phyloP scores from a whole-genome alignment of 23 tunicate species.

The Trididemnum miniatum region DNA sequence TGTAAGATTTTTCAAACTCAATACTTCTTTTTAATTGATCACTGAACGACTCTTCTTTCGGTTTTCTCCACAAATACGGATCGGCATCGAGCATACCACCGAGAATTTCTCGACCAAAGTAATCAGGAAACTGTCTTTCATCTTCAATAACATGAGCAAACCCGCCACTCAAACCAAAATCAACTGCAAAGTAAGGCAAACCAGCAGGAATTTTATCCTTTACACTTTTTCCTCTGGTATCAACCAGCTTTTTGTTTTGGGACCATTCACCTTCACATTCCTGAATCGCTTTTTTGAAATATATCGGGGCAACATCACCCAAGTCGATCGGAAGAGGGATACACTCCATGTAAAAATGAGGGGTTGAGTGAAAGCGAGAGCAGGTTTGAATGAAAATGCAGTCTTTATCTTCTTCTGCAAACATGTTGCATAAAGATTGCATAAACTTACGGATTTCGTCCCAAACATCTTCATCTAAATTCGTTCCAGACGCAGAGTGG shows the following conservation, averaged over 20 bases:
- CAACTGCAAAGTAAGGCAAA: conserved; percentile 87
- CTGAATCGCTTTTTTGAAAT: conserved; percentile 95
- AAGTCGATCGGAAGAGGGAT: conserved; percentile 76
- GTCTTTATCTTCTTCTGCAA: conserved; percentile 46
- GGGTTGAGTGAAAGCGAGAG: conserved; percentile 38
- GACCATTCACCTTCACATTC: conserved; percentile 93
- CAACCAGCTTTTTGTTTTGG: conserved; percentile 80
- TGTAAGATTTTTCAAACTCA: conserved; percentile 65
- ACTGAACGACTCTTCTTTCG: conserved; percentile 70
- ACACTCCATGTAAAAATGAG: conserved; percentile 89
- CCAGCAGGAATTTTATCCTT: conserved; percentile 78
- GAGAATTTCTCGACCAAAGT: conserved; percentile 87
- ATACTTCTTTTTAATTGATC: conserved; percentile 83
- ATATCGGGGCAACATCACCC: conserved; percentile 93
- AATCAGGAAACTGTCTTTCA: conserved; percentile 66
- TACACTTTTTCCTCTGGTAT: conserved; percentile 79
- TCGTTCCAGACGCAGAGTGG: conserved; percentile 75
- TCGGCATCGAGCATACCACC: conserved; percentile 92
- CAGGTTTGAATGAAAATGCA: conserved; percentile 90
- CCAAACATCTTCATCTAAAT: conserved; percentile 95
- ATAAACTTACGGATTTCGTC: conserved; percentile 78
- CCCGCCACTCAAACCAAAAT: conserved; percentile 93
- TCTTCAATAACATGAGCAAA: conserved; percentile 97
- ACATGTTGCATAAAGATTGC: conserved; percentile 58
- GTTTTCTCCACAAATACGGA: conserved; percentile 84